Evolutionary conservation across 2,888 invertebrate species (phyloP).

Genomic region (Sesia apiformis): DNA sequence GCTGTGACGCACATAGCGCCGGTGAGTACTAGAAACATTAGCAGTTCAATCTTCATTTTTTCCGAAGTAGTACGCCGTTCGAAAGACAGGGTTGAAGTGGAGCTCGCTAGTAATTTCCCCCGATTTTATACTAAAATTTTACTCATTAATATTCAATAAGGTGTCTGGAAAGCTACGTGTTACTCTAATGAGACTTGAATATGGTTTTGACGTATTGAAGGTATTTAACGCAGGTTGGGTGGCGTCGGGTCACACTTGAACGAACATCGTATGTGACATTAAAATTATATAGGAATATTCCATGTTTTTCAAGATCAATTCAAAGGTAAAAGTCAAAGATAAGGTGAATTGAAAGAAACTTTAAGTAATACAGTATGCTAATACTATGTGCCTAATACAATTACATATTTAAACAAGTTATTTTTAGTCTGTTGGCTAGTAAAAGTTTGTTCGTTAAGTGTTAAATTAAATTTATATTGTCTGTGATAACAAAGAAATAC

Average conservation of each 20-base stretch:
- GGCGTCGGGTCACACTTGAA: background rate
- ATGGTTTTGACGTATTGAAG: background rate
- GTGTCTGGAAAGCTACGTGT: background rate
- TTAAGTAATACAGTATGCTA: too few relatives aligned
- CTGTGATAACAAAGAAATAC: too few relatives aligned
- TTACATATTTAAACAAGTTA: too few relatives aligned
- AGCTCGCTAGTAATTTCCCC: background rate
- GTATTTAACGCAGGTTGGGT: background rate
- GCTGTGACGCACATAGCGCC: background rate
- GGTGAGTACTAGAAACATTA: background rate
- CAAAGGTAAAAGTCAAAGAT: too few relatives aligned
- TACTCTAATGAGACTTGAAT: constrained; percentile 5
- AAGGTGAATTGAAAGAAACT: too few relatives aligned
- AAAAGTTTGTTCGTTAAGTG: too few relatives aligned
- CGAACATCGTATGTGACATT: background rate
- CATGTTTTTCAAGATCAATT: too few relatives aligned
- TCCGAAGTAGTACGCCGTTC: background rate
- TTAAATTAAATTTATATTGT: too few relatives aligned
- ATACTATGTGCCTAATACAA: too few relatives aligned
- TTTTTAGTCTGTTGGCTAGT: too few relatives aligned
- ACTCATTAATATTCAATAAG: background rate
- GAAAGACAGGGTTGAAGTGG: background rate
- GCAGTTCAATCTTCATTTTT: background rate
- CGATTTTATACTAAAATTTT: background rate
- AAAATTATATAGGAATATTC: too few relatives aligned